Evolutionary conservation across 2,888 invertebrate species (phyloP).

Genomic region (Aelia acuminata): DNA sequence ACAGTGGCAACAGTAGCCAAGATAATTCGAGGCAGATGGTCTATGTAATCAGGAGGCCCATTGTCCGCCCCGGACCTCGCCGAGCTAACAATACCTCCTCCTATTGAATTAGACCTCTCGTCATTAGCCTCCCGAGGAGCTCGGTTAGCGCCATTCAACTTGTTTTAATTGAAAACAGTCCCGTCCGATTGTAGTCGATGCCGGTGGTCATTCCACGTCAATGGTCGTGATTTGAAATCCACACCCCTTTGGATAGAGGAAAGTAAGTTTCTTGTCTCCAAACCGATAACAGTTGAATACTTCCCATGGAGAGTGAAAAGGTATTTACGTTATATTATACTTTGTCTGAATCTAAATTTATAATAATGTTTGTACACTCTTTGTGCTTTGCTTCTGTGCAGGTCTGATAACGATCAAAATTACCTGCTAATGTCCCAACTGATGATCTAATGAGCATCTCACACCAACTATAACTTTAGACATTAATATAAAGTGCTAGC

Average conservation of each 20-base stretch:
- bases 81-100: neutral
- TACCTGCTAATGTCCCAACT: no score
- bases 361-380: no score
- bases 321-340: no score
- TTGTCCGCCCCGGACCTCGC: neutral
- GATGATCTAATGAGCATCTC: no score
- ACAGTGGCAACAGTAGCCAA: slow-evolving; percentile 10
- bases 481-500: no score
- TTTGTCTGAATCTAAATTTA: no score
- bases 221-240: neutral
- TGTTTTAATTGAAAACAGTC: slow-evolving; percentile 31
- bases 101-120: slow-evolving; percentile 6
- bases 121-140: neutral
- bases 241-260: no score
- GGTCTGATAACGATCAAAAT: neutral
- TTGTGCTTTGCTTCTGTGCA: no score
- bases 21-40: slow-evolving; percentile 40
- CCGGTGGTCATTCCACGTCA: neutral
- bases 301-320: no score
- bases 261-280: neutral
- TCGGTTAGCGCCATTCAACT: slow-evolving; percentile 29
- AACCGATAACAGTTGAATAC: no score
- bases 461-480: no score
- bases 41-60: neutral
- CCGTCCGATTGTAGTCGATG: neutral